phyloP scores from a whole-genome alignment of 2,888 invertebrate genomes.

The Pomacea canaliculata region DNA sequence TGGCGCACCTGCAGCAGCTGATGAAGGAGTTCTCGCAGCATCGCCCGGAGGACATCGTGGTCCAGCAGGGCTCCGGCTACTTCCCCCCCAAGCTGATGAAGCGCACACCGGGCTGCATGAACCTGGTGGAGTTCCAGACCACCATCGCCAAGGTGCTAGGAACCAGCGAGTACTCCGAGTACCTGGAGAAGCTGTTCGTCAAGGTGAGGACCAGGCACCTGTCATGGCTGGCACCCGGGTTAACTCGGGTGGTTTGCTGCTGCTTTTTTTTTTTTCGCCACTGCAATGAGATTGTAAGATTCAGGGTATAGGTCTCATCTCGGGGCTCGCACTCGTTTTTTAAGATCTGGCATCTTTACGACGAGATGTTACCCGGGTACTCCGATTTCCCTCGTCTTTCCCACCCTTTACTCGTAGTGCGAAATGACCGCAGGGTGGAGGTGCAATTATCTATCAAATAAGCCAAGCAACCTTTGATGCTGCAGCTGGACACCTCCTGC shows the following conservation, averaged over 20 bases:
- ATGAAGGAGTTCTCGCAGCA: constrained; percentile 62
- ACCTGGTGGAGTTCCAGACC: constrained; percentile 65
- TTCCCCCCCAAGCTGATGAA: constrained; percentile 54
- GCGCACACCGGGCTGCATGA: constrained; percentile 63
- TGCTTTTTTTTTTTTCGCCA: too few relatives aligned
- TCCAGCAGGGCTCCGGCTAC: constrained; percentile 54
- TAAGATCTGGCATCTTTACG: too few relatives aligned
- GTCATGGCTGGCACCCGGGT: background rate
- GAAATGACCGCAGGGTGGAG: too few relatives aligned
- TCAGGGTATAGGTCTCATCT: too few relatives aligned
- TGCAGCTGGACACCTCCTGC: constrained; percentile 66
- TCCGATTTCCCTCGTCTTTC: too few relatives aligned
- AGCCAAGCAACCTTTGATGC: too few relatives aligned
- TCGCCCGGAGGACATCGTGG: constrained; percentile 52
- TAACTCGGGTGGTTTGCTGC: background rate
- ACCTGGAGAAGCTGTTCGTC: constrained; percentile 66
- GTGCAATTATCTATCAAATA: too few relatives aligned
- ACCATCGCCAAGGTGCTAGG: constrained; percentile 62
- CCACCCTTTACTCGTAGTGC: too few relatives aligned
- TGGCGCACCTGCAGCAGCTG: constrained; percentile 65
- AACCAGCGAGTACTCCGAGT: constrained; percentile 63
- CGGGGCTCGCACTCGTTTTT: too few relatives aligned
- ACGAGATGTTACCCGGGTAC: too few relatives aligned
- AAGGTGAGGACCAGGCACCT: constrained; percentile 52
- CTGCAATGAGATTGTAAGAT: too few relatives aligned